phyloP scores from a whole-genome alignment of 2,888 invertebrate genomes.

The Aphidoletes aphidimyza region DNA sequence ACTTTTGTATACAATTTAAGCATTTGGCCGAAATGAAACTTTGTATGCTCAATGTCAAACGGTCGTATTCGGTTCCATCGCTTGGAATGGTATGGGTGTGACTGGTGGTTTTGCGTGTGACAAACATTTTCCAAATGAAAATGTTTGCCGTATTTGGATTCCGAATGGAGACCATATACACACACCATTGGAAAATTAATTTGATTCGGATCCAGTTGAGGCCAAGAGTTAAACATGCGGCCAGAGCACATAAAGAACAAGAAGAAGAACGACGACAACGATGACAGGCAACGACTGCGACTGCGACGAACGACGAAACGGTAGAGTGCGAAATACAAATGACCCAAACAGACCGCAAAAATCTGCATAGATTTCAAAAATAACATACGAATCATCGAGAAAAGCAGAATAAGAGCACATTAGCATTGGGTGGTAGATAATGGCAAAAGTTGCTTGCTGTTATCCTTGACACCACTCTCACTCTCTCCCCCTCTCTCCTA shows the following conservation, averaged over 20 bases:
- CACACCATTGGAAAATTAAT: constrained; percentile 19
- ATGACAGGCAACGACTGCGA: background rate
- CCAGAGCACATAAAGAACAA: too few species aligned
- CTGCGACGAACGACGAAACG: background rate
- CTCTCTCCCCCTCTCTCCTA: too few species aligned
- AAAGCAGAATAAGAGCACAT: too few species aligned
- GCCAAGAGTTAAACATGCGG: too few species aligned
- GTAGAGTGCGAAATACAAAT: constrained; percentile 5
- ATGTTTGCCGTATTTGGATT: constrained; percentile 20
- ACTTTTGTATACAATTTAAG: too few species aligned
- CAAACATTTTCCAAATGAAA: constrained; percentile 47
- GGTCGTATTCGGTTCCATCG: background rate
- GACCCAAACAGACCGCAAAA: constrained; percentile 2
- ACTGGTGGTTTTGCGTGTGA: constrained; percentile 12
- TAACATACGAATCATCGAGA: background rate
- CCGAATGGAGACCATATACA: background rate
- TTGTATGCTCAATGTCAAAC: background rate
- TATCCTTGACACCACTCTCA: background rate
- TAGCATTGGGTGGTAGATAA: background rate
- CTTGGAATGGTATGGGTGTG: background rate
- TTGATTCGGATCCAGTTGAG: constrained; percentile 16
- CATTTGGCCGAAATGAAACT: background rate
- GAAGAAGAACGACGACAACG: too few species aligned
- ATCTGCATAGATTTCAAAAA: constrained; percentile 34
- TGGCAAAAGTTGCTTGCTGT: background rate